Percentiles rank a stretch among this genome's conserved stretches.
Evolutionary conservation across 2,888 invertebrate species (phyloP).

Genomic region (Meteorus cinctellus): DNA sequence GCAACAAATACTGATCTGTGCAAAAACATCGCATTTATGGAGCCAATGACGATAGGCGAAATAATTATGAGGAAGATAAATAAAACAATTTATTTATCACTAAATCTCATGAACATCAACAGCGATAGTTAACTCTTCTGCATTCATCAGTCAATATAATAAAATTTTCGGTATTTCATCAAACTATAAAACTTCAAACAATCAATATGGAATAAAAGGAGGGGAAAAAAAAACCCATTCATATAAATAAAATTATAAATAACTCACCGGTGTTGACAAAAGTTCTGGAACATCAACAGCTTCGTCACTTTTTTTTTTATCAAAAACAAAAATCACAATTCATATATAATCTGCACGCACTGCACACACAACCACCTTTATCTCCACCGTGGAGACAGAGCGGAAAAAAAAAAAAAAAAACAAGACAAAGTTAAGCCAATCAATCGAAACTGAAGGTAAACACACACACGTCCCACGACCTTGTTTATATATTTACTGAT

Average conservation of each 20-base stretch:
- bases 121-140: no score
- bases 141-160: no score
- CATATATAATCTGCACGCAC: neutral
- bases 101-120: no score
- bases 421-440: neutral
- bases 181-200: no score
- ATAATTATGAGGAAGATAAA: no score
- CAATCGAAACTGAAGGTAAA: neutral
- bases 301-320: neutral
- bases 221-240: no score
- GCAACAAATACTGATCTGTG: no score
- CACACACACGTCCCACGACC: conserved; percentile 10
- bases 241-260: neutral
- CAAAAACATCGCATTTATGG: no score
- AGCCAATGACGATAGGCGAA: no score
- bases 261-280: neutral
- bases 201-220: no score
- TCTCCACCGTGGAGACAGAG: neutral
- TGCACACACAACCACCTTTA: neutral
- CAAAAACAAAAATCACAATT: neutral
- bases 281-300: neutral
- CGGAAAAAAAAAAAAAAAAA: neutral
- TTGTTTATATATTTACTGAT: conserved; percentile 12
- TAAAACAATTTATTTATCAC: no score
- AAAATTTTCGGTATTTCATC: no score